Percentiles rank a stretch among this genome's conserved stretches.
These are phyloP conservation scores for Pomacea canaliculata DNA, from an alignment of 2,888 invertebrate species.

Conservation along the genomic window DNA sequence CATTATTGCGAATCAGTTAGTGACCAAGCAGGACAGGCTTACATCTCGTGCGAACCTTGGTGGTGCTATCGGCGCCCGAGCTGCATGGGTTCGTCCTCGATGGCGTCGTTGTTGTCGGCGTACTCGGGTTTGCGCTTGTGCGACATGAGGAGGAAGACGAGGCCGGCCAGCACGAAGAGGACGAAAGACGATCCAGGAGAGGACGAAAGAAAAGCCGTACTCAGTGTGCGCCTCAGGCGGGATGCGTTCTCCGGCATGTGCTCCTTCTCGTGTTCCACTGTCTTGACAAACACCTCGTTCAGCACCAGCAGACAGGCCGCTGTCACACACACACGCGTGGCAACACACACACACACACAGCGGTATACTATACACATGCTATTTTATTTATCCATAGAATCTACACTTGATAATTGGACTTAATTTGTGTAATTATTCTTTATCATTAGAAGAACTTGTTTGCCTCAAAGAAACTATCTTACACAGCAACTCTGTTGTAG, in stretches of 20 bases:
- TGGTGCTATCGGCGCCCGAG: constrained; percentile 72
- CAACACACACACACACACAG: neutral
- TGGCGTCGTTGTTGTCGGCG: constrained; percentile 85
- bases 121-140: constrained; percentile 87
- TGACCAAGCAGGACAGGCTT: too few species aligned
- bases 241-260: constrained; percentile 78
- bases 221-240: constrained; percentile 75
- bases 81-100: constrained; percentile 88
- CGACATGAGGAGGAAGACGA: constrained; percentile 84
- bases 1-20: too few species aligned
- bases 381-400: too few species aligned
- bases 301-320: constrained; percentile 85
- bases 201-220: constrained; percentile 75
- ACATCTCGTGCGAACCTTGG: too few species aligned
- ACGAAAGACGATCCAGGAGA: constrained; percentile 83
- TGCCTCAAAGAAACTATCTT: too few species aligned
- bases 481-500: too few species aligned
- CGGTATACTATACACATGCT: too few species aligned
- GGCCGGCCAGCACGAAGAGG: constrained; percentile 78
- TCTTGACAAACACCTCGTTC: constrained; percentile 83
- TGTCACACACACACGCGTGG: constrained; percentile 52
- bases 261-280: constrained; percentile 80
- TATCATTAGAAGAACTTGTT: too few species aligned
- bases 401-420: too few species aligned
- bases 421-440: too few species aligned